Base-by-base conservation (phyloP, 2,888 invertebrate species). In the Cistogaster globosa region DNA sequence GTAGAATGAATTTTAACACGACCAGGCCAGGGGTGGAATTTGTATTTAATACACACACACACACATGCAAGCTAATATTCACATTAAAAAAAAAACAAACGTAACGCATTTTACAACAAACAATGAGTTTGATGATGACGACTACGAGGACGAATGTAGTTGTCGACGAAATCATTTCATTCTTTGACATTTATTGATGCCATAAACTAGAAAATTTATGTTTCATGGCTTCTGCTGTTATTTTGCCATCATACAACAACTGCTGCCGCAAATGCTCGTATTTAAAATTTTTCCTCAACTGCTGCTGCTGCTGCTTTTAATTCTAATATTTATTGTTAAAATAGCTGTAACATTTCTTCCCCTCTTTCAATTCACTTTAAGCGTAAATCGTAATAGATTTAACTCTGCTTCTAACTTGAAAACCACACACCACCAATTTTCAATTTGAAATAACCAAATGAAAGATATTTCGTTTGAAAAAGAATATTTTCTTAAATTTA, bases 191-290 rank as follows among this genome's bases (percentile, higher is more conserved):
- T 92, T 92, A 92, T 92, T 91, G 92, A 91, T 92, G 91, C 91
- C 91, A 92, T 92, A 92, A 92, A 92, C 89, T 91, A 90, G 89
- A 91, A 90, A 91, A 92, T 92, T 92, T 92, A 92, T 92, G 92
- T 83, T 68, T 82, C 78, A 82, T 75, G 78, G 60, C 82, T 82
- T 85, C 85, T 81, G 81, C 78, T 83, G 63, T 83, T 83, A 69
- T 75, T 32, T 32, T 79, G 57, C 68, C 57, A 68, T 36, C 68
- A 53, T 51, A 62, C 71, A 79, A 62, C 67, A 79, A 79, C 83
- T 75, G 74, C 71, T 72, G 57, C 55, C 32, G 1, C 71, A 79
- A 79, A 79, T 42, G 32, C 51, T 60, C 22, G 45, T 32, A 75
- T 16, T 16, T 11, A 7, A 45, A 65, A 5, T 32, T 32, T 32